These are phyloP conservation scores for Genyomyrus donnyi DNA, from an alignment of 2,113 vertebrate genomes.

Conservation along the genomic window DNA sequence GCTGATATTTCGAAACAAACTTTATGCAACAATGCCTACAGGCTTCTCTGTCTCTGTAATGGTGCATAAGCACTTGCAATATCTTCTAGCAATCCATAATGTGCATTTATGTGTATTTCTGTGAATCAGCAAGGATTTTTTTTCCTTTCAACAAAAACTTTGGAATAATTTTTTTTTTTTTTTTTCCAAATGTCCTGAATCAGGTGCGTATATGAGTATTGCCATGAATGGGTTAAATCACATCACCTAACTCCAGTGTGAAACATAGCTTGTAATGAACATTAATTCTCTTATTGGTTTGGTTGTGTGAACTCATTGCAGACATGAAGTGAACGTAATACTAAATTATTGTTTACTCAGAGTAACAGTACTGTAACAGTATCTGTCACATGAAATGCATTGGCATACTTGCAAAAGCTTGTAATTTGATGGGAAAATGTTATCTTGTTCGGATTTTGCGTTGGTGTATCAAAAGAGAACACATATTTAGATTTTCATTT, in stretches of 20 bases:
- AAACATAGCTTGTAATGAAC: not conserved
- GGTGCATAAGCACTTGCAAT: constrained; percentile 5
- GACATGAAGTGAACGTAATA: not conserved
- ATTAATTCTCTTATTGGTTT: not conserved
- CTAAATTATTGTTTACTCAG: not conserved
- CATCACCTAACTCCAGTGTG: not conserved
- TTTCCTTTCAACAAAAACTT: not conserved
- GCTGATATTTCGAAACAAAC: constrained; percentile 4
- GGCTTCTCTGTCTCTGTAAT: not conserved
- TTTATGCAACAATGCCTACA: constrained; percentile 16
- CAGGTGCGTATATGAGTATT: not conserved
- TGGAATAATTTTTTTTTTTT: not conserved
- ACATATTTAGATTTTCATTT: not conserved
- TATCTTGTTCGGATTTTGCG: not conserved
- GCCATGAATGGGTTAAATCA: constrained; percentile 1
- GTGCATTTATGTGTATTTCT: constrained; percentile 12
- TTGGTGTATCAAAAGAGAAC: not conserved
- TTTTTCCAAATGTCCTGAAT: constrained; percentile 5
- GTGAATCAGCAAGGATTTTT: constrained; percentile 2
- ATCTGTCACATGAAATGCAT: not conserved
- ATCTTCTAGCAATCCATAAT: not conserved
- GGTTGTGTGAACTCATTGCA: not conserved
- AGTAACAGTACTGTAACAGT: not conserved
- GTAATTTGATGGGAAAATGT: not conserved
- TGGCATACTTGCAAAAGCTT: not conserved